A percentile compares a stretch with the other conserved stretches of the same genome.
Evolutionary conservation across 1,140 invertebrate genomes (phyloP).

Genomic region (Caenorhabditis remanei): DNA sequence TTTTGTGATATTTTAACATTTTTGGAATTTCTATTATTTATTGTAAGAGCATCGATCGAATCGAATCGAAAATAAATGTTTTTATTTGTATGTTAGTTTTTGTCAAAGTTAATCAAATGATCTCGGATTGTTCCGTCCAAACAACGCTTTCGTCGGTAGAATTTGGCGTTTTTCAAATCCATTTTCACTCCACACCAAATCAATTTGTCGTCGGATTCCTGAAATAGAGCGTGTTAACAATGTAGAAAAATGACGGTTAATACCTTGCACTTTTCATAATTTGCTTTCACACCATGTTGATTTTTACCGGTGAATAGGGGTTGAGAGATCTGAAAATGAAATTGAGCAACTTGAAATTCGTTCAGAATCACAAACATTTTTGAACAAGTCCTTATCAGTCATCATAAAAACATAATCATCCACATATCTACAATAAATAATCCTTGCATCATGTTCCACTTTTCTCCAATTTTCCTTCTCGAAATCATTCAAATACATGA

Average conservation of each 20-base stretch:
- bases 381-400: neutral
- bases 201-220: neutral
- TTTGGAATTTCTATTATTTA: slow-evolving; percentile 27
- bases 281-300: neutral
- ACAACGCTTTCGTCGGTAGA: neutral
- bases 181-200: slow-evolving; percentile 11
- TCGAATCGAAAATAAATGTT: slow-evolving; percentile 26
- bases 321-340: neutral
- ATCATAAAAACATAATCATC: slow-evolving; percentile 8
- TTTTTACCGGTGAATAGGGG: neutral
- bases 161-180: neutral
- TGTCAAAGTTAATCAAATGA: too few relatives aligned
- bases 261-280: neutral
- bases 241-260: neutral
- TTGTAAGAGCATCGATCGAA: slow-evolving; percentile 31
- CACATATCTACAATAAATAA: slow-evolving; percentile 18
- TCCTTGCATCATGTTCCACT: neutral
- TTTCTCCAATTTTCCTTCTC: slow-evolving; percentile 12
- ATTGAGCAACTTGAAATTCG: neutral
- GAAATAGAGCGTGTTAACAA: neutral
- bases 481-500: neutral
- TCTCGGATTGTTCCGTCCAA: neutral
- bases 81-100: neutral
- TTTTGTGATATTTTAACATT: neutral
- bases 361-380: neutral